Conservation (phyloP, 2,797 vertebrate species). For the Takifugu ocellatus region DNA sequence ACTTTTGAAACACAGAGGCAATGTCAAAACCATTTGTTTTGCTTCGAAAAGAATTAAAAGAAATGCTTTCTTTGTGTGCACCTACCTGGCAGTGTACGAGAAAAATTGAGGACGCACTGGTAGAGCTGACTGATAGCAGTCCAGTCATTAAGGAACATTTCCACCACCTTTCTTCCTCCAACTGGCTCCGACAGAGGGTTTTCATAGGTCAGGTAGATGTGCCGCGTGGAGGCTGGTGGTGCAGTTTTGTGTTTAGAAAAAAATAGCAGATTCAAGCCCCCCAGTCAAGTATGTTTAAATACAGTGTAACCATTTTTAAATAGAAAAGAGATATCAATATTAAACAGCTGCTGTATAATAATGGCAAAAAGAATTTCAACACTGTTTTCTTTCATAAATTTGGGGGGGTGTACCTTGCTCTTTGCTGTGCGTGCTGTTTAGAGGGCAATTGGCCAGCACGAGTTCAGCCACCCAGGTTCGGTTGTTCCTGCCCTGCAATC, state of each 20-base stretch:
- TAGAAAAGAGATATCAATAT: no score
- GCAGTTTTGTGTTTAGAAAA: constrained; percentile 2
- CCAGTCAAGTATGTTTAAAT: no score
- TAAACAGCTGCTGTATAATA: no score
- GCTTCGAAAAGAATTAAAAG: no score
- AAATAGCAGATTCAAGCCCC: no score
- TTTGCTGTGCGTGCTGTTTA: constrained; percentile 90
- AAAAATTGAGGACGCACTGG: constrained; percentile 95
- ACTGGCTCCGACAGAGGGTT: constrained; percentile 96
- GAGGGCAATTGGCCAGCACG: constrained; percentile 93
- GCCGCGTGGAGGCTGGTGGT: constrained; percentile 86
- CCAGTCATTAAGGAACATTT: constrained; percentile 99
- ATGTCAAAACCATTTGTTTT: no score
- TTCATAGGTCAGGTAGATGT: constrained; percentile 95
- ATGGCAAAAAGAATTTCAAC: no score
- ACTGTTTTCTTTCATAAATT: neutral
- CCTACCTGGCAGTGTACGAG: constrained; percentile 87
- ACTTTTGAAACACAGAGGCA: no score
- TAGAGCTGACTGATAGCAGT: constrained; percentile 94
- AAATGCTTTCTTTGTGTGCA: neutral
- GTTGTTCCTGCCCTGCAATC: constrained; percentile 97
- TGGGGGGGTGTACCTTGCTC: constrained; percentile 83
- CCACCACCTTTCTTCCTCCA: constrained; percentile 95
- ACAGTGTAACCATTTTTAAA: no score
- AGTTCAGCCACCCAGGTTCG: constrained; percentile 97